phyloP scores from a whole-genome alignment of 2,888 invertebrate species.

The Sphecodes monilicornis region DNA sequence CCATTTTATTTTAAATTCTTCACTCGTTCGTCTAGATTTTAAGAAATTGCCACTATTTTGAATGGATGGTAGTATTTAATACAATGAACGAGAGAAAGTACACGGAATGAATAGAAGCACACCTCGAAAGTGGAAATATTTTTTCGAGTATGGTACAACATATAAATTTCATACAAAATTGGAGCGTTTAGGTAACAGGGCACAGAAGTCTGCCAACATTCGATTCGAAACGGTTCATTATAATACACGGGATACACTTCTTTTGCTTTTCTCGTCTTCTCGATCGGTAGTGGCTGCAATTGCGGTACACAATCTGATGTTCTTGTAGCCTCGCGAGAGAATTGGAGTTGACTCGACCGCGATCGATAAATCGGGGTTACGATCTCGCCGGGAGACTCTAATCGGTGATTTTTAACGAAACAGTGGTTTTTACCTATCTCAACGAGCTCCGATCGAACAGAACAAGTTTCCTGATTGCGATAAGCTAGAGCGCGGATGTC shows the following conservation, averaged over 20 bases:
- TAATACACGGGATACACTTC: background rate
- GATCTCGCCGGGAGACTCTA: background rate
- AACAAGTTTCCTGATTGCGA: background rate
- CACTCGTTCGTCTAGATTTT: no score
- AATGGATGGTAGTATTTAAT: no score
- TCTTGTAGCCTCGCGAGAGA: background rate
- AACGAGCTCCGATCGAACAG: background rate
- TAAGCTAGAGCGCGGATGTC: background rate
- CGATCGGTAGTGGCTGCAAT: background rate
- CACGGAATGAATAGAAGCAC: no score
- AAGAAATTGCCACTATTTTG: no score
- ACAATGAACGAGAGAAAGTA: no score
- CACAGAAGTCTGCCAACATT: slow-evolving; percentile 43
- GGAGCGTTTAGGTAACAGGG: background rate
- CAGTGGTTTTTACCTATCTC: background rate
- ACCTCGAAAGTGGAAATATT: no score
- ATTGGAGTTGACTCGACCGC: slow-evolving; percentile 13
- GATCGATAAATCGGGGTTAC: slow-evolving; percentile 3
- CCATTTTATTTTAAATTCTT: no score
- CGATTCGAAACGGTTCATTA: background rate
- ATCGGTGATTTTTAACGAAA: background rate
- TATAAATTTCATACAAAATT: background rate
- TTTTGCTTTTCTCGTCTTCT: background rate
- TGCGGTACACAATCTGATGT: background rate
- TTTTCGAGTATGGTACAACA: no score